Percentiles rank a stretch among this genome's conserved stretches.
These are phyloP conservation scores for Chlorops oryzae DNA, from an alignment of 1,140 invertebrate genomes.

Conservation along the genomic window DNA sequence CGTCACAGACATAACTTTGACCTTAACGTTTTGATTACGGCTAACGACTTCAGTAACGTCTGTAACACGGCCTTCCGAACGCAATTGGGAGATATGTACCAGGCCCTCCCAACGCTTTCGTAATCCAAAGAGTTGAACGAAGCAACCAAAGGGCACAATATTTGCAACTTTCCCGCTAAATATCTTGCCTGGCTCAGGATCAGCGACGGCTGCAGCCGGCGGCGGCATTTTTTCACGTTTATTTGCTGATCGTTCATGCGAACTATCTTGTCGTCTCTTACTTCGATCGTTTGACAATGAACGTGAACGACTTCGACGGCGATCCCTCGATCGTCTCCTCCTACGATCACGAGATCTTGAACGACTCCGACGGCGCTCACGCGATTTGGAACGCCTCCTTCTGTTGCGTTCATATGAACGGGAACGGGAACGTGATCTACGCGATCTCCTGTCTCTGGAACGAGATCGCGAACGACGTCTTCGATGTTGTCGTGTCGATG, in stretches of 20 bases:
- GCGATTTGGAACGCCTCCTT: constrained; percentile 19
- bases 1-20: constrained; percentile 83
- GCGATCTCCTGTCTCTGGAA: constrained; percentile 17
- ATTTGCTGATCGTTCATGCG: constrained; percentile 23
- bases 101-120: constrained; percentile 86
- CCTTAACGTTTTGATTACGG: constrained; percentile 85
- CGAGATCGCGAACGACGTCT: constrained; percentile 14
- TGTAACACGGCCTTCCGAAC: constrained; percentile 88
- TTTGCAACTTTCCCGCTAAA: constrained; percentile 93
- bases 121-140: constrained; percentile 91
- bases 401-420: constrained; percentile 16
- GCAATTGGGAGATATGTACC: constrained; percentile 94
- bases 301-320: constrained; percentile 34
- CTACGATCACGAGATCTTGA: constrained; percentile 22
- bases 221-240: constrained; percentile 32
- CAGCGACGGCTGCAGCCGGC: constrained; percentile 52
- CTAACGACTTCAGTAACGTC: constrained; percentile 91
- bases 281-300: constrained; percentile 34
- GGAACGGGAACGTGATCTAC: constrained; percentile 11
- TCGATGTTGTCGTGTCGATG: constrained; percentile 21
- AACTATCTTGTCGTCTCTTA: constrained; percentile 23
- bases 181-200: constrained; percentile 67
- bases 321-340: constrained; percentile 18
- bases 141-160: constrained; percentile 95
- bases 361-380: constrained; percentile 9